Evolutionary conservation across 35 echinoderm and acorn worm genomes (phyloP), one percentile per base, ranked within the genome.

Genomic region (Amphiura filiformis): DNA sequence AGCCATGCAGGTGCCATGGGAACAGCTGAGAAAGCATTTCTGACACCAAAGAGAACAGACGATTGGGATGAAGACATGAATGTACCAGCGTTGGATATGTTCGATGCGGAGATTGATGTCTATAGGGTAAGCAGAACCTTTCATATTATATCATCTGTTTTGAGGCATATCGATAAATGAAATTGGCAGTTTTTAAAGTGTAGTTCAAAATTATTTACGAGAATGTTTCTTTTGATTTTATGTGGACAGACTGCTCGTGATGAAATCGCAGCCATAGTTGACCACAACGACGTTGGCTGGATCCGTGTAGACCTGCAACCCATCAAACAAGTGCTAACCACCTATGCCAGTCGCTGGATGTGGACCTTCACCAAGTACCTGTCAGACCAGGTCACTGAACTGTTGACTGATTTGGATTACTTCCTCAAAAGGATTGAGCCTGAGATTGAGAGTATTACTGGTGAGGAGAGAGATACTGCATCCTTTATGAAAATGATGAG

Each of bases 401-500:
- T 99, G 20, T 79, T 98, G 23, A 80, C 39, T 14, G 96, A 99
- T 65, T 76, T 99, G 30, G 96, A 99, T 78, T 65, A 78, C 44
- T 99, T 99, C 77, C 64, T 99, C 39, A 99, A 93, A 61, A 84
- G 92, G 34, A 94, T 94, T 42, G 96, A 99, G 81, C 96, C 96
- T 36, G 92, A 99, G 76, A 99, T 99, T 80, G 96, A 99, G 81
- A 90, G 96, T 39, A 99, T 99, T 76, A 87, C 93, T 7, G 96
- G 96, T 18, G 96, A 99, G 81, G 96, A 99, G 39, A 94, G 96
- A 84, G 96, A 99, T 84, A 99, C 96, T 0, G 92, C 96, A 31
- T 99, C 96, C 31, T 99, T 99, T 76, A 99, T 99, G 96, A 94
- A 90, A 82, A 99, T 99, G 96, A 99, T 99, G 96, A 88, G 96